These are phyloP conservation scores for Tiliacea aurago DNA, from an alignment of 2,888 invertebrate genomes.

Conservation along the genomic window DNA sequence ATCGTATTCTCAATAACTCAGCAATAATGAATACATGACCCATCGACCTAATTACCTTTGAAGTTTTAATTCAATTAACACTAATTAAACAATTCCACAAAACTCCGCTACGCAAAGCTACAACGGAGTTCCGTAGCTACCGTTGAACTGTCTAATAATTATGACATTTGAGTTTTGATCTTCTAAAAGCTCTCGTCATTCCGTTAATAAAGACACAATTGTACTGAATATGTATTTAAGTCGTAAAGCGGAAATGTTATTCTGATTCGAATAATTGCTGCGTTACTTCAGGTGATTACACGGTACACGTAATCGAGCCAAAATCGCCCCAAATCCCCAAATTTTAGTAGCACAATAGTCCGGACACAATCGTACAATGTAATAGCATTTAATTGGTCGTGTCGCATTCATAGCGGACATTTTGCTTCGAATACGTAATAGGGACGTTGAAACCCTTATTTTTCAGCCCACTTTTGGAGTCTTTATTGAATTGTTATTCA, in stretches of 20 bases:
- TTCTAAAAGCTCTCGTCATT: slow-evolving; percentile 59
- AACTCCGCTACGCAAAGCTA: slow-evolving; percentile 8
- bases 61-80: slow-evolving; percentile 19
- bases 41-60: slow-evolving; percentile 3
- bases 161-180: slow-evolving; percentile 43
- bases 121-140: neutral
- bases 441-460: slow-evolving; percentile 41
- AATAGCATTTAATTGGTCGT: slow-evolving; percentile 80
- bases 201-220: slow-evolving; percentile 59
- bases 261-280: slow-evolving; percentile 71
- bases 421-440: slow-evolving; percentile 59
- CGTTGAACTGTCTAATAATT: slow-evolving; percentile 39
- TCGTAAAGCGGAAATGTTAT: slow-evolving; percentile 70
- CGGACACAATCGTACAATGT: slow-evolving; percentile 72
- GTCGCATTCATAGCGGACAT: slow-evolving; percentile 71
- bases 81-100: slow-evolving; percentile 32
- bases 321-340: slow-evolving; percentile 71
- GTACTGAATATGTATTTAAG: slow-evolving; percentile 59
- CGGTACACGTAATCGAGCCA: slow-evolving; percentile 72
- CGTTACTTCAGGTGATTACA: slow-evolving; percentile 74
- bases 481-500: slow-evolving; percentile 4
- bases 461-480: slow-evolving; percentile 21
- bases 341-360: slow-evolving; percentile 73
- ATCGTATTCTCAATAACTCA: slow-evolving; percentile 3
- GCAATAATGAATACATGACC: slow-evolving; percentile 30